Base-by-base conservation (phyloP, 53 echinoderm and acorn worm species). In the Holothuria scabra region DNA sequence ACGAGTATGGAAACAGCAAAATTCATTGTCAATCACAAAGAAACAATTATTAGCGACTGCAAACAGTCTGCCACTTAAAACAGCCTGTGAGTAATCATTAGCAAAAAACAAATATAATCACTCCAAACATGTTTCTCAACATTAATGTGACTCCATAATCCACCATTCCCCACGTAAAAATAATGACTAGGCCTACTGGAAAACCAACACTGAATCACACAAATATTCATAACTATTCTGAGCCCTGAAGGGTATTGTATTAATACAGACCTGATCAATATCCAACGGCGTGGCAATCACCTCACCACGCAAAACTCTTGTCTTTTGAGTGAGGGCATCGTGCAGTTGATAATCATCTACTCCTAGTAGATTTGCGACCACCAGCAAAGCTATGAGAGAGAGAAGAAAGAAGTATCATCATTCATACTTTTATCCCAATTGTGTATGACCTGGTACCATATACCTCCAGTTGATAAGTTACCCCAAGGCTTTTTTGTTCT, bases 281-380 rank as follows among this genome's bases (percentile, higher is more conserved):
- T 78, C 78, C 14, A 97, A 75, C 2, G 97, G 97, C 10, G 94
- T 94, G 71, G 90, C 84, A 20, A 97, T 97, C 65, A 94, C 85
- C 72, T 97, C 97, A 66, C 97, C 97, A 29, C 97, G 79, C 14
- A 97, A 89, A 12, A 84, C 70, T 59, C 94, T 81, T 8, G 94
- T 94, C 85, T 92, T 97, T 83, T 90, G 92, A 22, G 97, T 97
- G 23, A 97, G 85, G 8, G 94, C 94, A 71, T 97, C 94, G 26
- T 81, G 88, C 10, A 97, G 89, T 60, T 94, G 97, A 62, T 94
- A 97, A 64, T 94, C 97, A 91, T 97, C 94, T 13, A 97, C 88
- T 49, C 81, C 84, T 11, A 97, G 91, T 67, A 97, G 65, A 46
- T 86, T 80, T 14, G 97, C 87, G 25, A 87, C 97, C 21, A 85